Evolutionary conservation across 92 coral and sea anemone genomes (phyloP), one percentile per base, ranked within the genome.

Genomic region (Parazoanthus swiftii): DNA sequence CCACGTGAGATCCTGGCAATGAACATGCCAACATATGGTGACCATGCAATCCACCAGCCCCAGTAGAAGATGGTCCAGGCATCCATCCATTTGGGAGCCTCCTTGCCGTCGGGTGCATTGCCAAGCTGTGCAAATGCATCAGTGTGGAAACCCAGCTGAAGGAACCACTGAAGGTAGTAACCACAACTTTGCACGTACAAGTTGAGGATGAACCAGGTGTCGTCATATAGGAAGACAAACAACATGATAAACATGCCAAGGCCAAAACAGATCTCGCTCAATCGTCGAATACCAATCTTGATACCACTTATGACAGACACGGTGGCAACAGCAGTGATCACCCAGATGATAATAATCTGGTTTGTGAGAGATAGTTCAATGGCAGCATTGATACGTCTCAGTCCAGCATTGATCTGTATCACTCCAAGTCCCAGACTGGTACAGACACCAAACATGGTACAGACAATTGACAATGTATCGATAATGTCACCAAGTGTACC

Each of bases 21-120:
- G 74, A 90, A 90, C 92, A 90, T 90, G 23, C 92, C 92, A 23
- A 90, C 92, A 56, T 78, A 90, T 54, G 92, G 92, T 9, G 92
- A 90, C 92, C 92, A 90, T 37, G 92, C 86, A 15, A 90, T 86
- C 92, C 92, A 90, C 92, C 92, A 90, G 37, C 92, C 92, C 92
- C 92, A 90, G 76, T 90, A 90, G 81, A 90, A 90, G 65, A 86
- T 86, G 33, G 92, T 90, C 92, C 92, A 90, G 11, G 63, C 38
- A n/a, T 90, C 92, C 89, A 90, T 90, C 92, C 92, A 90, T 21
- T 44, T 79, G 4, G 80, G 13, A 0, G 80, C 81, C 56, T 90
- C 72, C 71, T 85, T 85, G 16, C 92, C 89, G 37, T 90, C 92
- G 13, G 92, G 92, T 29, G 92, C 92, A 78, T 90, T 90, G 37